These are phyloP conservation scores for Puntigrus tetrazona DNA, from an alignment of 2,113 vertebrate genomes.

Conservation along the genomic window DNA sequence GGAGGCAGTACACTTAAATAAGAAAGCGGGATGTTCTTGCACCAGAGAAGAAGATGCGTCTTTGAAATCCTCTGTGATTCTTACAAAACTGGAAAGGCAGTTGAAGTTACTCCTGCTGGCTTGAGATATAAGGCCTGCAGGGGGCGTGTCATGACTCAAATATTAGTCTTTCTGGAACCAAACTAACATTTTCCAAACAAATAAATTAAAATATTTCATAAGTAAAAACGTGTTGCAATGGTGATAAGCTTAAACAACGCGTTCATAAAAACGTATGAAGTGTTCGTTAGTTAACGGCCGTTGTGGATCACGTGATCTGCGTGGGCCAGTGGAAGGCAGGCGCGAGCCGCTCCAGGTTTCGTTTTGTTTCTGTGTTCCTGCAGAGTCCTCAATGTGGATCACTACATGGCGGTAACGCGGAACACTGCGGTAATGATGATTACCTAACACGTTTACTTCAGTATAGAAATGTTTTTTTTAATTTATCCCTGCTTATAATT, in stretches of 20 bases:
- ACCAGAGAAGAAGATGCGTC: constrained; percentile 2
- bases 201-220: background rate
- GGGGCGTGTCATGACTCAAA: background rate
- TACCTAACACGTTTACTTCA: background rate
- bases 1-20: background rate
- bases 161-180: background rate
- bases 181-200: background rate
- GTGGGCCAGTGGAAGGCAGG: background rate
- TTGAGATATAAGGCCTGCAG: background rate
- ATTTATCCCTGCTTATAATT: background rate
- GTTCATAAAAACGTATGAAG: background rate
- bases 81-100: background rate
- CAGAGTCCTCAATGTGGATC: constrained; percentile 27
- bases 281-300: background rate
- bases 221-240: background rate
- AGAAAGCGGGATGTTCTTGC: background rate
- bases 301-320: background rate
- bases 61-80: background rate
- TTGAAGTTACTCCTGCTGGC: rapidly evolving
- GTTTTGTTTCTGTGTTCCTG: background rate
- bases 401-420: constrained; percentile 52
- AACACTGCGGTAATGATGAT: constrained; percentile 43
- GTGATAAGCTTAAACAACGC: background rate
- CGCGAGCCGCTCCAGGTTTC: background rate
- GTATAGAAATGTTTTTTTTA: background rate